Base-by-base conservation (phyloP, 1,140 invertebrate genomes). In the Uloborus diversus region DNA sequence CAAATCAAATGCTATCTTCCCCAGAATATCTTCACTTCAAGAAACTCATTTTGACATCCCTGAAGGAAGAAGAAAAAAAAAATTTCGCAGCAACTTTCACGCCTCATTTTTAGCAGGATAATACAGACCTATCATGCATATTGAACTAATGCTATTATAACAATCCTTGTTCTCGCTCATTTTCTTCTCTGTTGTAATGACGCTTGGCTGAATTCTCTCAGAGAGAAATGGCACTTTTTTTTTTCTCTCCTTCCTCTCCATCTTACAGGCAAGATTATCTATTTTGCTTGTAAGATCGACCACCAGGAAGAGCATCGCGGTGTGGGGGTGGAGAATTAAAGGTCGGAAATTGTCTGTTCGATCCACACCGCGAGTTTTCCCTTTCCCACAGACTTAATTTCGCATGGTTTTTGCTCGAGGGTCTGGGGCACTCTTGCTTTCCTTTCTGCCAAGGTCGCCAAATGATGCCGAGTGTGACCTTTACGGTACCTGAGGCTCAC, bases 381-480 rank as follows among this genome's bases (percentile, higher is more conserved):
- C 37, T 17, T 42, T 13, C 0, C 37, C 9, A 9, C 17, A 13
- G 9, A 42, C 17, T 42, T 42, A 42, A 17, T 9, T 42, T 42
- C 1, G 37, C 17, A 42, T 42, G 17, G 37, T 42, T 42, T 42
- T 42, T 42, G 37, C 9, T 42, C 17, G 37, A 42, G n/a, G n/a
- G n/a, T n/a, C n/a, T n/a, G n/a, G n/a, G 9, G 9, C 37, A 42
- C 37, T 42, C 17, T 42, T 42, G 17, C 37, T 42, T 42, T 42
- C 37, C 17, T 9, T 17, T 0, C 37, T 9, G 9, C 51, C 68
- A 70, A 70, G 68, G 68, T 57, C 68, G 57, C 49, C 30, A 27
- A 37, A 70, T 56, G 9, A 56, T 30, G 13, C 51, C 30, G 51
- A 11, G 49, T 70, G 68, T 70, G 68, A 70, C 68, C 68, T 70